Percentiles rank a stretch among this genome's conserved stretches.
phyloP scores from a whole-genome alignment of 2,797 vertebrate genomes.

The Pristis pectinata region DNA sequence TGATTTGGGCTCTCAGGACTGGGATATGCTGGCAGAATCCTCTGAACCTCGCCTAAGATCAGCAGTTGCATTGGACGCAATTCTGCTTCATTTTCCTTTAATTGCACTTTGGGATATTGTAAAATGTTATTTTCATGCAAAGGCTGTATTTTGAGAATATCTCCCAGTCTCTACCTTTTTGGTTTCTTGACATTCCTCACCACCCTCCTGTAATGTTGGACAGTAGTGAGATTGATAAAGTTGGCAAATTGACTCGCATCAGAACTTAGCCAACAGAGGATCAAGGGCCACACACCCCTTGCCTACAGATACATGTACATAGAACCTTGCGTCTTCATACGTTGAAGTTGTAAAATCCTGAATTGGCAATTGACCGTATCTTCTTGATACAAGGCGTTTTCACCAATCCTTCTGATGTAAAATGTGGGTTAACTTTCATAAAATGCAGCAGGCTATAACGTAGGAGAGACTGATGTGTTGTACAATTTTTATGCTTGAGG shows the following conservation, averaged over 20 bases:
- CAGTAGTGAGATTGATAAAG: neutral
- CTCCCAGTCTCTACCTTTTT: neutral
- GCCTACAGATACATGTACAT: neutral
- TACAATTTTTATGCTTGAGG: too few species aligned
- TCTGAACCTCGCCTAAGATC: neutral
- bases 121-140: neutral
- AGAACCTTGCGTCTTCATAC: neutral
- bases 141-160: neutral
- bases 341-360: too few species aligned
- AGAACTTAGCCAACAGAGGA: neutral
- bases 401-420: too few species aligned
- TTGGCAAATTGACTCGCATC: neutral
- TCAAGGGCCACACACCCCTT: neutral
- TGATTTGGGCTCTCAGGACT: neutral
- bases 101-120: neutral
- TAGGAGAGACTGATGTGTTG: too few species aligned
- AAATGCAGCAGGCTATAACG: too few species aligned
- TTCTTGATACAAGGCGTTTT: too few species aligned
- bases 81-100: neutral
- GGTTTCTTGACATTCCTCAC: neutral
- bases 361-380: neutral
- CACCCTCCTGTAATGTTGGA: neutral
- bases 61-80: neutral
- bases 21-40: neutral
- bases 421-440: too few species aligned